phyloP scores from a whole-genome alignment of 1,140 invertebrate genomes.

The Drosophila guanche region DNA sequence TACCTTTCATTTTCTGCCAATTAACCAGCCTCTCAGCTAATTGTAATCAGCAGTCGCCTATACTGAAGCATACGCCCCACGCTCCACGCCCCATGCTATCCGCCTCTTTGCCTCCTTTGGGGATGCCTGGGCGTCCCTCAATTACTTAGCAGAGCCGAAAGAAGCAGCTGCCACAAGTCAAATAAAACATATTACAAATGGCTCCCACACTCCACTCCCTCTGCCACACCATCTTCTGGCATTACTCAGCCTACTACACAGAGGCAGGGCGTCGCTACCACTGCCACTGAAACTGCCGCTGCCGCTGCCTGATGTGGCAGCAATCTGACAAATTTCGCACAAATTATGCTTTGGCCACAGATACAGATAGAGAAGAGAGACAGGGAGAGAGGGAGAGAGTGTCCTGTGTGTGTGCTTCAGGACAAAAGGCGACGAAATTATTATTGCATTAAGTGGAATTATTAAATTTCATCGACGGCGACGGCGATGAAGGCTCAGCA shows the following conservation, averaged over 20 bases:
- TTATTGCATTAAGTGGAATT: conserved; percentile 82
- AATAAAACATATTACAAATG: conserved; percentile 81
- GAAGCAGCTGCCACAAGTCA: conserved; percentile 77
- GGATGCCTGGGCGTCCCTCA: conserved; percentile 37
- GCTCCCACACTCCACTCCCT: conserved; percentile 16
- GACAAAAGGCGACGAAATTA: conserved; percentile 80
- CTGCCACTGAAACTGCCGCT: too few species aligned
- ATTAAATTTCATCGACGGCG: conserved; percentile 78
- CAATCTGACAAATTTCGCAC: conserved; percentile 82
- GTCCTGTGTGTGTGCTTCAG: not conserved
- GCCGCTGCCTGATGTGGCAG: conserved; percentile 40
- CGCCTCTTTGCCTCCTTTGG: conserved; percentile 16
- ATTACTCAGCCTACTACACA: conserved; percentile 70
- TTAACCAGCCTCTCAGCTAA: conserved; percentile 42
- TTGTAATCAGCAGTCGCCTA: conserved; percentile 38
- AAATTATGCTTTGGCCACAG: conserved; percentile 76
- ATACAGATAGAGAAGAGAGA: conserved; percentile 61
- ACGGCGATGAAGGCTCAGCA: conserved; percentile 55
- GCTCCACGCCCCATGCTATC: too few species aligned
- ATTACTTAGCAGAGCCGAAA: conserved; percentile 63
- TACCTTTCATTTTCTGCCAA: conserved; percentile 30
- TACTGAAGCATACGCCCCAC: too few species aligned
- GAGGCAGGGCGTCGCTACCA: conserved; percentile 44
- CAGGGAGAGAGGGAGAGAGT: not conserved
- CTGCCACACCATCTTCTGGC: conserved; percentile 20